Conservation (phyloP, 2,113 vertebrate genomes). For the Atherinomorus stipes region DNA sequence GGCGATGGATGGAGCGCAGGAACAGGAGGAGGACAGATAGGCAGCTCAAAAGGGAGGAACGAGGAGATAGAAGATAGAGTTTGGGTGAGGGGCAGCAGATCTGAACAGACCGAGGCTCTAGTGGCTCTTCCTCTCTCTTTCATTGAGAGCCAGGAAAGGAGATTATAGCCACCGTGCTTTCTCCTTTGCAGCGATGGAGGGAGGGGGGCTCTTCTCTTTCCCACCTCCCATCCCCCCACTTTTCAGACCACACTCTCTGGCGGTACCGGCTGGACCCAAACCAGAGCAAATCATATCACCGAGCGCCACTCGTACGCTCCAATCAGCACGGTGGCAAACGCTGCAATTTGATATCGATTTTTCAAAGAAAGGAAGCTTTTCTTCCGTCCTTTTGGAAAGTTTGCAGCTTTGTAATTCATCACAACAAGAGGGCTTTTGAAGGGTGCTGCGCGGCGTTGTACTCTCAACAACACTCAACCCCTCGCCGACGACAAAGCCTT, state of each 20-base stretch:
- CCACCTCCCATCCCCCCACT: constrained; percentile 20
- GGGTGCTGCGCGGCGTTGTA: neutral
- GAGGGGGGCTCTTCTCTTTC: constrained; percentile 45
- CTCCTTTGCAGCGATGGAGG: constrained; percentile 53
- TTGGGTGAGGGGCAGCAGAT: constrained; percentile 77
- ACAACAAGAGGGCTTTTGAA: constrained; percentile 13
- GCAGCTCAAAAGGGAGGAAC: neutral
- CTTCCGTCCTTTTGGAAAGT: neutral
- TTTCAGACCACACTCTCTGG: constrained; percentile 36
- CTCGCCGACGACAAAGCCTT: constrained; percentile 4
- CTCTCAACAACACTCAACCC: constrained; percentile 34
- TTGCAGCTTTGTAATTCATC: constrained; percentile 40
- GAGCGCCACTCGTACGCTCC: constrained; percentile 12
- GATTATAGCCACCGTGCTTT: constrained; percentile 81
- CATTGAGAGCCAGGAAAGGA: constrained; percentile 85
- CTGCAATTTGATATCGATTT: constrained; percentile 36
- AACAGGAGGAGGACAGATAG: constrained; percentile 22
- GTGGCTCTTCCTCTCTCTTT: constrained; percentile 81
- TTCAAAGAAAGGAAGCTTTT: constrained; percentile 8
- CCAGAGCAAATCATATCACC: constrained; percentile 43
- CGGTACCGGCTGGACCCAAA: constrained; percentile 47
- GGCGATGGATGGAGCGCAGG: constrained; percentile 28
- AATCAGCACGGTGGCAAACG: constrained; percentile 36
- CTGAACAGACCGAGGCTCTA: constrained; percentile 79
- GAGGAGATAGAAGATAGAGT: constrained; percentile 53